Base-by-base conservation (phyloP, 1,140 invertebrate genomes). In the Drosophila sucinea region DNA sequence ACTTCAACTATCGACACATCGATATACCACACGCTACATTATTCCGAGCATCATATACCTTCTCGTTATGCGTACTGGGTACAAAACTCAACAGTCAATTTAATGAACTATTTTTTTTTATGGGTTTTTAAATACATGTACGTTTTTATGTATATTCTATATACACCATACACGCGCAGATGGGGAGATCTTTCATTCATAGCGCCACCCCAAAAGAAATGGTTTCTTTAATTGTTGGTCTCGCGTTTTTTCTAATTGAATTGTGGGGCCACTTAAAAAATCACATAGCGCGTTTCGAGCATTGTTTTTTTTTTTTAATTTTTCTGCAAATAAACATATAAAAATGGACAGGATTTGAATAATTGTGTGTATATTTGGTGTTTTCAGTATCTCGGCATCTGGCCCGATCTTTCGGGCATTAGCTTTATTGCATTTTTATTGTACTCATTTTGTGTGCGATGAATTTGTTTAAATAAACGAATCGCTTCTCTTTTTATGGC, bases 401-500 rank as follows among this genome's bases (percentile, higher is more conserved):
- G 56, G 67, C 32, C 44, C 38, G 75, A 67, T 84, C 60, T 77
- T 74, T 74, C 63, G 56, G n/a, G 56, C 33, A 32, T 30, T 51
- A 64, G 40, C 81, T 86, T 81, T 75, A 81, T 85, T 60, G 68
- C 78, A 61, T 72, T 86, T 85, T 85, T 79, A 86, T 69, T 64
- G 64, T 72, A 35, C 51, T 41, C 30, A 10, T 40, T 27, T 70
- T 72, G 69, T 81, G 81, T 78, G 81, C 58, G 54, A 55, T 62
- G 82, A 81, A 86, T 85, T 75, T 72, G 61, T 75, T 81, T 71
- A 69, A 75, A 69, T 65, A 66, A 64, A 51, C 44, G 8, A 27
- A 27, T 27, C 10, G 7, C 7, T 51, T 27, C 44, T 51, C 44
- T 51, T 38, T 30, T 27, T n/a, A n/a, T 27, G 58, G 27, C 41